Evolutionary conservation across 2,113 vertebrate genomes (phyloP).

Genomic region (Apistogramma diplotaenia): DNA sequence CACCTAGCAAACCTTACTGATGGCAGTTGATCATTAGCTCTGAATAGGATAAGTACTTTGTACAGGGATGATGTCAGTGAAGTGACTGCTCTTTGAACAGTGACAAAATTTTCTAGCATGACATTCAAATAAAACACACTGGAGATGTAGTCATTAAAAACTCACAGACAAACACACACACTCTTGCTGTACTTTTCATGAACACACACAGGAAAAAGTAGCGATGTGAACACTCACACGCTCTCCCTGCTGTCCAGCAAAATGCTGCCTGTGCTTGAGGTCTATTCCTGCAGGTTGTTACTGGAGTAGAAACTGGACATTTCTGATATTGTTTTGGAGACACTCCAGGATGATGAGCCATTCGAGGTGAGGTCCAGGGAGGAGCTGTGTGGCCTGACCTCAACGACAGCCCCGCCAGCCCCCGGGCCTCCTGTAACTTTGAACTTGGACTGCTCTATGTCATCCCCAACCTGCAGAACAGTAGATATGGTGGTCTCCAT

Average conservation of each 20-base stretch:
- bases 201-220: constrained; percentile 4
- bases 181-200: not conserved
- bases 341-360: constrained; percentile 85
- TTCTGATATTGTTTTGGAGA: constrained; percentile 89
- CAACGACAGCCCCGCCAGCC: not conserved
- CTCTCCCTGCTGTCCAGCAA: not conserved
- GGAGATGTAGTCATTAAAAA: constrained; percentile 3
- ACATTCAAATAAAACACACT: not conserved
- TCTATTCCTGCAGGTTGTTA: constrained; percentile 79
- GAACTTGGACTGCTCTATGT: constrained; percentile 70
- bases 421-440: constrained; percentile 9
- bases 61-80: not conserved
- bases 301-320: constrained; percentile 90
- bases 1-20: not conserved
- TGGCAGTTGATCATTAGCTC: not conserved
- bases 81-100: not conserved
- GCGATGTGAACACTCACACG: constrained; percentile 2
- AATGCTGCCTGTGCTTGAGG: not conserved
- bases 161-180: constrained; percentile 31
- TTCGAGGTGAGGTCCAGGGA: constrained; percentile 87
- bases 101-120: not conserved
- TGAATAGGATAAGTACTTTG: not conserved
- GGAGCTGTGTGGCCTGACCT: constrained; percentile 63
- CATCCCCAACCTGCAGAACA: constrained; percentile 69
- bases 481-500: constrained; percentile 88